These are phyloP conservation scores for Syndactyla subalaris DNA, from an alignment of 2,797 vertebrate genomes.

Conservation along the genomic window DNA sequence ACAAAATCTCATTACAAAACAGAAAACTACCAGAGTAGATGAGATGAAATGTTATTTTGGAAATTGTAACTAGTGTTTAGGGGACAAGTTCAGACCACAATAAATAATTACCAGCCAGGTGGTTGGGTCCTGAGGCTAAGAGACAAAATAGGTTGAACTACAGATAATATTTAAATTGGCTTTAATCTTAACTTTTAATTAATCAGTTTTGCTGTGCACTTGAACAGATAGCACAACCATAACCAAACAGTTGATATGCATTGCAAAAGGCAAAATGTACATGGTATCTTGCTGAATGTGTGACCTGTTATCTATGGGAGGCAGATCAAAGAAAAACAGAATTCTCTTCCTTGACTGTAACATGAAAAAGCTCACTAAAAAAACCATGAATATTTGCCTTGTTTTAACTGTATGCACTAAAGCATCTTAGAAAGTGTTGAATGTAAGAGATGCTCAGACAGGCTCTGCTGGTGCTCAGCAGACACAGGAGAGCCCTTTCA, in stretches of 20 bases:
- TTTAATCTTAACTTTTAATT: slow-evolving; percentile 50
- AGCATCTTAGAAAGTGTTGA: background rate
- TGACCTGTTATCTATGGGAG: background rate
- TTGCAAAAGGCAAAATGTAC: background rate
- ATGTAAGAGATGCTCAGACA: background rate
- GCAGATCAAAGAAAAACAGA: background rate
- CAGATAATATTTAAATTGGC: slow-evolving; percentile 19
- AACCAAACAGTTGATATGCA: background rate
- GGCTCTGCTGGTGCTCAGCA: background rate
- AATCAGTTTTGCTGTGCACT: slow-evolving; percentile 1
- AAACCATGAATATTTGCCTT: background rate
- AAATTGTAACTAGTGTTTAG: slow-evolving; percentile 9
- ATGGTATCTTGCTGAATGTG: background rate
- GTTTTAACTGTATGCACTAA: background rate
- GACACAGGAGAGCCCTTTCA: background rate
- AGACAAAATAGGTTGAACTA: slow-evolving; percentile 4
- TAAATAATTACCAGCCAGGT: slow-evolving; percentile 22
- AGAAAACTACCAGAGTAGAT: background rate
- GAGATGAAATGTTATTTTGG: background rate
- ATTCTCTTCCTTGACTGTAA: background rate
- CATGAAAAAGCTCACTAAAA: background rate
- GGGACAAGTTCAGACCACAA: background rate
- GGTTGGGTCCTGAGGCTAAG: background rate
- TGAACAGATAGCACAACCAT: background rate
- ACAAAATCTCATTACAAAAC: slow-evolving; percentile 8